Evolutionary conservation across 2,113 vertebrate species (phyloP).

Genomic region (Nibea albiflora): DNA sequence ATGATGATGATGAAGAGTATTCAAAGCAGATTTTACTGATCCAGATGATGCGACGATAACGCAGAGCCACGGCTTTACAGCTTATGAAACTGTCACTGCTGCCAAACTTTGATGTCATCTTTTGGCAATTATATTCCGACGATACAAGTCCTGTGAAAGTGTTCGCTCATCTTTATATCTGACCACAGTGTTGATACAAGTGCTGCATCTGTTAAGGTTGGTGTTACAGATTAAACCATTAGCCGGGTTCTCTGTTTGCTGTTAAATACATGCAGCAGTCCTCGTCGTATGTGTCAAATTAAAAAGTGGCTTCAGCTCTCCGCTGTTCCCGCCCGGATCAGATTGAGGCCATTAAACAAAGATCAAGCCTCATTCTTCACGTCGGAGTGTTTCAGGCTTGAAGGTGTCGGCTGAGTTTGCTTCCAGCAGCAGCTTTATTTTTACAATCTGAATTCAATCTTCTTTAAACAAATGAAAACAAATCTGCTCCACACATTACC

Average conservation of each 20-base stretch:
- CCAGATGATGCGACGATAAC: not conserved
- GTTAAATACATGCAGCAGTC: too few species aligned
- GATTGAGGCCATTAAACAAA: not conserved
- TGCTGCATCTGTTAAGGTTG: too few species aligned
- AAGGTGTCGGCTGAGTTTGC: not conserved
- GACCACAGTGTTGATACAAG: too few species aligned
- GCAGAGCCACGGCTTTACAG: too few species aligned
- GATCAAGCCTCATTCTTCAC: not conserved
- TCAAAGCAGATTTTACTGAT: not conserved
- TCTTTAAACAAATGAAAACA: not conserved
- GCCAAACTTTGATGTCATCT: too few species aligned
- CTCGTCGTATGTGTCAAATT: too few species aligned
- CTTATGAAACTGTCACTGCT: not conserved
- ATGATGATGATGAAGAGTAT: not conserved
- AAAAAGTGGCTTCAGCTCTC: too few species aligned
- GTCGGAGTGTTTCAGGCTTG: not conserved
- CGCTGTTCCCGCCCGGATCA: not conserved
- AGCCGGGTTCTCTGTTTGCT: too few species aligned
- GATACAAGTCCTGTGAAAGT: too few species aligned
- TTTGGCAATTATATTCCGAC: too few species aligned
- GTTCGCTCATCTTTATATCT: too few species aligned
- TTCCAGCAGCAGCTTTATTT: not conserved
- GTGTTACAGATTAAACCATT: too few species aligned
- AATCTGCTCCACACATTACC: not conserved
- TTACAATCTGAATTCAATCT: not conserved